A percentile compares a stretch with the other conserved stretches of the same genome.
phyloP scores from a whole-genome alignment of 1,140 invertebrate species.

The Drosophila bocqueti region DNA sequence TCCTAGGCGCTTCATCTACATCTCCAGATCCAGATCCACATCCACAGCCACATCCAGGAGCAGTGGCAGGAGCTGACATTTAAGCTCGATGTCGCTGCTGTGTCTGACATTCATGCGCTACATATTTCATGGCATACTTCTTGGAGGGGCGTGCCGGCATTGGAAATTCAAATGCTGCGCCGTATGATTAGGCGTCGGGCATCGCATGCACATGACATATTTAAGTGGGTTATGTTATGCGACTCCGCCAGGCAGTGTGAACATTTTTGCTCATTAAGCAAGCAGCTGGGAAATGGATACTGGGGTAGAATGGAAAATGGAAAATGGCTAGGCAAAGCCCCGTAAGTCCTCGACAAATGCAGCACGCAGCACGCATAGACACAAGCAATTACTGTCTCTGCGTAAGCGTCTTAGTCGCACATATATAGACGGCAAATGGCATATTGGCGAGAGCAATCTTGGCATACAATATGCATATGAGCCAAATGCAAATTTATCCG shows the following conservation, averaged over 20 bases:
- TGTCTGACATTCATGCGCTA: constrained; percentile 73
- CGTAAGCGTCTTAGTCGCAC: constrained; percentile 39
- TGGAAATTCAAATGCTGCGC: constrained; percentile 78
- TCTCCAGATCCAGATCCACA: background rate
- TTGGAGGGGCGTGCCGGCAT: constrained; percentile 58
- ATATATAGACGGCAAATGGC: background rate
- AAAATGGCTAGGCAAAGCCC: constrained; percentile 19
- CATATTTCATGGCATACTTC: constrained; percentile 78
- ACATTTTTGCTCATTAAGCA: constrained; percentile 67
- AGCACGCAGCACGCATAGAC: constrained; percentile 33
- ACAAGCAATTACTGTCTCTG: constrained; percentile 52
- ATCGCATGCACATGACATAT: constrained; percentile 76
- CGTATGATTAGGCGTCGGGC: constrained; percentile 67
- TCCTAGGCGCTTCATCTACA: background rate
- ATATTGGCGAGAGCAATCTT: constrained; percentile 9
- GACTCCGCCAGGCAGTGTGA: constrained; percentile 26
- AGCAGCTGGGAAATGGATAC: background rate
- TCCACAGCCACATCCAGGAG: constrained; percentile 6
- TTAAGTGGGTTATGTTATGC: constrained; percentile 77
- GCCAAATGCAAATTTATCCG: constrained; percentile 43
- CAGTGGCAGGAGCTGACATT: constrained; percentile 34
- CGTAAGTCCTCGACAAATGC: constrained; percentile 66
- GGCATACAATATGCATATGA: constrained; percentile 30
- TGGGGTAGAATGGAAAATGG: background rate
- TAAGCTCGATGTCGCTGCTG: constrained; percentile 52